phyloP scores from a whole-genome alignment of 2,113 vertebrate species.

The Catharus minimus region DNA sequence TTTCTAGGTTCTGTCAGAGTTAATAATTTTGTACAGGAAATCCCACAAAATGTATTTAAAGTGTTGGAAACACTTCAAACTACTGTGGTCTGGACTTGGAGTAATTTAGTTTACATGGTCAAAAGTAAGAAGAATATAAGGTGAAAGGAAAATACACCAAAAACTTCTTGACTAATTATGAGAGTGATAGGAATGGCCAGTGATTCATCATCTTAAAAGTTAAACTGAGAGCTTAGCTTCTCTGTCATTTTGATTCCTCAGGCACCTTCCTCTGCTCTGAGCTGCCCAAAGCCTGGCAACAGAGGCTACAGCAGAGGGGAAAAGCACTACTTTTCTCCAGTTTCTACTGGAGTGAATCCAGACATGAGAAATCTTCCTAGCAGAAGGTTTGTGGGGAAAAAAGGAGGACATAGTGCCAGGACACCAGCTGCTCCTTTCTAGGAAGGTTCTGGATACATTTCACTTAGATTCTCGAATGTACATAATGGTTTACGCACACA shows the following conservation, averaged over 20 bases:
- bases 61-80: neutral
- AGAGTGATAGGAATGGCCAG: neutral
- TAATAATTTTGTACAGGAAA: neutral
- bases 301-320: neutral
- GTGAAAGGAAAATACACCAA: neutral
- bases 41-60: neutral
- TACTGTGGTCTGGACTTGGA: neutral
- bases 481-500: neutral
- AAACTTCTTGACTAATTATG: neutral
- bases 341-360: accelerated
- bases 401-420: neutral
- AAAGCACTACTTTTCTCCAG: neutral
- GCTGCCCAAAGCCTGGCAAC: neutral
- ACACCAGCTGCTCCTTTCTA: neutral
- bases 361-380: accelerated
- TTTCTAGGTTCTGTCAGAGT: neutral
- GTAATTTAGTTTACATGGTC: neutral
- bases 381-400: neutral
- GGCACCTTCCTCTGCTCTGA: neutral
- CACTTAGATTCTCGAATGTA: neutral
- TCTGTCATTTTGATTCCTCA: neutral
- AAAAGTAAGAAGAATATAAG: neutral
- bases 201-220: neutral
- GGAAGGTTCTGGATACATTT: neutral
- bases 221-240: neutral